Percentiles rank a stretch among this genome's conserved stretches.
phyloP scores from a whole-genome alignment of 2,888 invertebrate species.

The Leucophora obtusa region DNA sequence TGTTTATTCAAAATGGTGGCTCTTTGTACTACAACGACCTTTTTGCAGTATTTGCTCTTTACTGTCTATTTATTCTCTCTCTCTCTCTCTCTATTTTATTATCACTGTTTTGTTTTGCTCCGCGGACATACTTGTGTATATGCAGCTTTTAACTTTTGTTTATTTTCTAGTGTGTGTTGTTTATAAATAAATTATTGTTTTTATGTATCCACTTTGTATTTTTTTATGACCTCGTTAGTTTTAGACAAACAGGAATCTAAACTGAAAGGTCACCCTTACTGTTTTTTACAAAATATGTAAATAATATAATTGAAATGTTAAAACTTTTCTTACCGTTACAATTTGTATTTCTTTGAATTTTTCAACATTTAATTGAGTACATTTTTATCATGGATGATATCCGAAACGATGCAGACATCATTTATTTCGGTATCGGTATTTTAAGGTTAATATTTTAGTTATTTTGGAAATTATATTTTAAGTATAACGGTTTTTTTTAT shows the following conservation, averaged over 20 bases:
- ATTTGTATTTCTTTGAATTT: no score
- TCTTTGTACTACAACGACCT: slow-evolving; percentile 45
- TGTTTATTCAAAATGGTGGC: slow-evolving; percentile 51
- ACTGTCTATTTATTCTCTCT: background rate
- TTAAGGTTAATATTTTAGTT: no score
- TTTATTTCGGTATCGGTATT: no score
- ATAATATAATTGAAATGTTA: no score
- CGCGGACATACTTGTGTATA: background rate
- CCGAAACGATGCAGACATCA: no score
- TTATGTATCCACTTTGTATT: slow-evolving; percentile 3
- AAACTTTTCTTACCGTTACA: no score
- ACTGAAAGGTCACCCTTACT: background rate
- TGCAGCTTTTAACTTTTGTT: background rate
- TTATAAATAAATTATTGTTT: slow-evolving; percentile 1
- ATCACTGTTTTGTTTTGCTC: slow-evolving; percentile 26
- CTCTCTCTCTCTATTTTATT: slow-evolving; percentile 9
- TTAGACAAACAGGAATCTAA: slow-evolving; percentile 38
- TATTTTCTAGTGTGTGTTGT: background rate
- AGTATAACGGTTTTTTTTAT: no score
- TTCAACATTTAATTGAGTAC: no score
- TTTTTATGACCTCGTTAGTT: slow-evolving; percentile 49
- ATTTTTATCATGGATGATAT: no score
- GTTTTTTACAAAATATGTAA: no score
- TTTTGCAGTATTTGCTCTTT: slow-evolving; percentile 9
- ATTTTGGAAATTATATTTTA: no score